Evolutionary conservation across 2,797 vertebrate species (phyloP), one percentile per base, ranked within the genome.

Genomic region (Pangasius macronema): DNA sequence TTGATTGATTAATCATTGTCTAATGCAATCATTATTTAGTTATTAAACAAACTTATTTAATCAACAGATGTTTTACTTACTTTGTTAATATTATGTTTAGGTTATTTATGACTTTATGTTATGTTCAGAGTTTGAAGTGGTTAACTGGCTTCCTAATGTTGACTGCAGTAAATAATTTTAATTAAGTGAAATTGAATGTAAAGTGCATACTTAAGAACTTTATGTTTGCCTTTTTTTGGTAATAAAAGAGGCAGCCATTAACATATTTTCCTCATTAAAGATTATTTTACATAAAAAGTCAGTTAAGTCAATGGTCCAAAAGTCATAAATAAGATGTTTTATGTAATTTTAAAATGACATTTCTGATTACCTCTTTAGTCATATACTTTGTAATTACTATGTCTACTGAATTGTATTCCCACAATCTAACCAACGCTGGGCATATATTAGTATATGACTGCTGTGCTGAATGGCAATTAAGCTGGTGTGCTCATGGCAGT

Each of bases 361-460:
- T 82, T 61, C 22, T 79, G 76, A 22, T 57, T 57, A 55, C 16
- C 7, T 82, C 30, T 61, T 46, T 63, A 61, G 55, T 61, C 36
- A 27, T 81, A 22, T 14, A 16, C 36, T 63, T 81, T 42, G 36
- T 81, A 59, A 61, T 81, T 36, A 61, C 22, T 39, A 61, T 39
- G 30, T 30, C 30, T 42, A 39, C 55, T 27, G 20, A 65, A 30
- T 22, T 20, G 49, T 82, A n/a, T 39, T 42, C 63, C 36, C 55
- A 61, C 33, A 81, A 18, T n/a, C 55, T 42, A 57, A 7, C 27
- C 13, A 53, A 53, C 8, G 5, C 33, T 59, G 79, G 8, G 13
- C 14, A 20, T 63, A 8, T 63, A 61, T 14, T 82, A 82, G 65
- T 63, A 82, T 89, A 84, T 87, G 89, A 90, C 87, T 70, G 68